Percentiles rank a stretch among this genome's conserved stretches.
These are phyloP conservation scores for Uropetala carovei DNA, from an alignment of 2,888 invertebrate genomes.

Conservation along the genomic window DNA sequence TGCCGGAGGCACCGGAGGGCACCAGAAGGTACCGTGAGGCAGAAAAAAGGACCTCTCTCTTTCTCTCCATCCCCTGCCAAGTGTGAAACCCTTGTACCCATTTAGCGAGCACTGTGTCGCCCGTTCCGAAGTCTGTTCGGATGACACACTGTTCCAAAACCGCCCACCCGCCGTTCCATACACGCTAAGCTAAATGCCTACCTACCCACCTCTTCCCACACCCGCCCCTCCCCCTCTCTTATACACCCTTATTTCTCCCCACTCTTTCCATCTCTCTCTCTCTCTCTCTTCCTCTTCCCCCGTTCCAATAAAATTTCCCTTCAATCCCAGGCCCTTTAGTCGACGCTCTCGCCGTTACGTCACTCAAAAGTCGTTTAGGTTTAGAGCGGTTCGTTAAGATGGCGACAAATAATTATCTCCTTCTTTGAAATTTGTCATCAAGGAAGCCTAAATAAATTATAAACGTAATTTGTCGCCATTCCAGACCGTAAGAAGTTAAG, in stretches of 20 bases:
- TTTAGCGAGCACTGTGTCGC: not conserved
- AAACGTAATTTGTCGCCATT: too few relatives aligned
- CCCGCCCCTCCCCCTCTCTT: too few relatives aligned
- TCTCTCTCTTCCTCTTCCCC: too few relatives aligned
- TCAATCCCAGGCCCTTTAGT: not conserved
- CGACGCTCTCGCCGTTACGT: conserved; percentile 1
- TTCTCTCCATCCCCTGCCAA: conserved; percentile 17
- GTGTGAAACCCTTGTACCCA: conserved; percentile 35
- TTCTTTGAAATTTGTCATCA: too few relatives aligned
- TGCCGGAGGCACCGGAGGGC: not conserved
- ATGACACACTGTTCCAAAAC: conserved; percentile 15
- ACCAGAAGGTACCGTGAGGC: not conserved
- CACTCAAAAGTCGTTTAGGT: not conserved
- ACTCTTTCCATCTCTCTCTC: too few relatives aligned
- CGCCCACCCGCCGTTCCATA: conserved; percentile 16
- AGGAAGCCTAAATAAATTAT: too few relatives aligned
- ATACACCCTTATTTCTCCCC: too few relatives aligned
- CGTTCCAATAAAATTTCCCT: conserved; percentile 2
- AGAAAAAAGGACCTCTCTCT: not conserved
- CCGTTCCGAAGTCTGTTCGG: conserved; percentile 15
- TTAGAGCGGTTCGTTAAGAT: not conserved
- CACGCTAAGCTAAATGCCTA: conserved; percentile 1
- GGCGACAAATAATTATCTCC: not conserved
- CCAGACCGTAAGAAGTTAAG: too few relatives aligned
- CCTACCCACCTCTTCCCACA: not conserved